A percentile compares a stretch with the other conserved stretches of the same genome.
Evolutionary conservation across 2,888 invertebrate species (phyloP).

Genomic region (Eubasilissa splendida): DNA sequence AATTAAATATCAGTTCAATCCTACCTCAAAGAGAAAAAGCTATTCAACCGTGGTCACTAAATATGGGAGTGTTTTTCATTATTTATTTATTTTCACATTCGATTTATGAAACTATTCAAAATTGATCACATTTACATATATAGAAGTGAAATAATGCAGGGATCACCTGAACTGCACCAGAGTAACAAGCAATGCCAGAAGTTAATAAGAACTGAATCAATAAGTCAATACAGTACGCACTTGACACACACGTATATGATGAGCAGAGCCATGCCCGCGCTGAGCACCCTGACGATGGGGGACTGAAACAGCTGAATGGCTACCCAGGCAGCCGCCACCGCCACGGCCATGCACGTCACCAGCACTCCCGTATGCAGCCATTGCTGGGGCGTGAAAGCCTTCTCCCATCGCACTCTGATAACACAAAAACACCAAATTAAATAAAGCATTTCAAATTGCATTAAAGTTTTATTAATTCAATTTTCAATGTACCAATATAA

Average conservation of each 20-base stretch:
- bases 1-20: no score
- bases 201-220: no score
- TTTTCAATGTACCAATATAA: not conserved
- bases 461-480: not conserved
- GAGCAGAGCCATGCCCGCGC: constrained; percentile 86
- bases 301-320: constrained; percentile 84
- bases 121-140: no score
- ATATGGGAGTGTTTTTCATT: no score
- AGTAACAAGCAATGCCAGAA: no score
- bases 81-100: no score
- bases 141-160: no score
- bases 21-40: no score
- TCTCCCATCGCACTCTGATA: constrained; percentile 84
- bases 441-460: not conserved
- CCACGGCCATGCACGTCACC: constrained; percentile 84
- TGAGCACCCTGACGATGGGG: constrained; percentile 84
- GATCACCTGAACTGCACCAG: no score
- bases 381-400: constrained; percentile 86
- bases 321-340: constrained; percentile 85
- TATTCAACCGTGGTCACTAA: no score
- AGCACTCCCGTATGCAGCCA: constrained; percentile 88
- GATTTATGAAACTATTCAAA: no score
- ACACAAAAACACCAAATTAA: not conserved
- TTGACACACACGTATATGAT: constrained; percentile 89
- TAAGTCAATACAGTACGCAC: constrained; percentile 67